Conservation (phyloP, 2,888 invertebrate species). For the Pardosa pseudoannulata region DNA sequence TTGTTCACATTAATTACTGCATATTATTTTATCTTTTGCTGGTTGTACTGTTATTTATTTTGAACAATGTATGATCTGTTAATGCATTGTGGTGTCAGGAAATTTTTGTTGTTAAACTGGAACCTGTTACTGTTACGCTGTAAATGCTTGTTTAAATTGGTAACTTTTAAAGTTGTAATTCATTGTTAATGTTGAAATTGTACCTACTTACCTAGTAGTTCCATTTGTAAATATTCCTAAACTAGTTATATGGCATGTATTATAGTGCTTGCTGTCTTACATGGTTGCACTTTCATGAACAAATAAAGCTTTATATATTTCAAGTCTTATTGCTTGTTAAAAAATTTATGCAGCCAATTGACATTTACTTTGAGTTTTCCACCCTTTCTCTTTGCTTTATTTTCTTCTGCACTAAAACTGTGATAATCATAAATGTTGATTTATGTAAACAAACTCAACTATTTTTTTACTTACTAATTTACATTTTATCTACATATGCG, state of each 20-base stretch:
- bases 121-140: slow-evolving; percentile 16
- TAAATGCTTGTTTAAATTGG: slow-evolving; percentile 35
- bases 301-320: slow-evolving; percentile 72
- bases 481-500: too few species aligned
- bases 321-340: slow-evolving; percentile 19
- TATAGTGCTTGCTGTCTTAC: slow-evolving; percentile 65
- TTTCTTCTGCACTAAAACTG: too few species aligned
- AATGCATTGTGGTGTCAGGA: background rate
- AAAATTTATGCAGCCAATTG: too few species aligned
- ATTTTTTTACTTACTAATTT: too few species aligned
- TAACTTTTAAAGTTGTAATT: slow-evolving; percentile 49
- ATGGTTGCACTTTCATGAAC: slow-evolving; percentile 69
- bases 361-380: too few species aligned
- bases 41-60: slow-evolving; percentile 1
- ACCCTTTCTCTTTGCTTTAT: too few species aligned
- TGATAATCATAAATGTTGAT: too few species aligned
- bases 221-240: slow-evolving; percentile 54
- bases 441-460: too few species aligned
- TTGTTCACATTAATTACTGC: background rate
- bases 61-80: background rate
- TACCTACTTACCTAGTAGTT: slow-evolving; percentile 64
- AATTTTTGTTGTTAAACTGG: background rate
- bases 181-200: slow-evolving; percentile 55
- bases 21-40: background rate
- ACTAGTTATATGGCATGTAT: slow-evolving; percentile 50